These are phyloP conservation scores for Pomatorhinus ruficollis DNA, from an alignment of 2,113 vertebrate genomes.

Conservation along the genomic window DNA sequence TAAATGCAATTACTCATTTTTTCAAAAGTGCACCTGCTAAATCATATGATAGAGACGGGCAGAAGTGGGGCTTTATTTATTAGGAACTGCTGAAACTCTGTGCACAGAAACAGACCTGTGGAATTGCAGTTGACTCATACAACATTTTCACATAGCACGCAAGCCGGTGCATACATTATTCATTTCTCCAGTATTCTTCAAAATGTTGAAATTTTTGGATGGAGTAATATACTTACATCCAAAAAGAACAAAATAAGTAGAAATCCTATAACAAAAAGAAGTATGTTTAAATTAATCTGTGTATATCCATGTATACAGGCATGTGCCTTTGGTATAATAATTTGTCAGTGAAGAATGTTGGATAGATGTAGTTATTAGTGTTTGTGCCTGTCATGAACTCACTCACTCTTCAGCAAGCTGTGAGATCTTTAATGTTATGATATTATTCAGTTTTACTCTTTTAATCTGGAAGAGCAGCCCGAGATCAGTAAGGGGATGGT, in stretches of 20 bases:
- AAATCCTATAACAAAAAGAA: background rate
- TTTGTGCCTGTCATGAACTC: background rate
- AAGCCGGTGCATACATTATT: background rate
- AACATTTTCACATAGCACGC: background rate
- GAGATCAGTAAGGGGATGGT: background rate
- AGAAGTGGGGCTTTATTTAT: background rate
- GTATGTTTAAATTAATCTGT: background rate
- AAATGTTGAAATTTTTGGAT: background rate
- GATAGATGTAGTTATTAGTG: background rate
- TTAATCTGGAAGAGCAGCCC: constrained; percentile 7
- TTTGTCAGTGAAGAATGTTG: background rate
- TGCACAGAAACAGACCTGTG: background rate
- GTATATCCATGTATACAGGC: background rate
- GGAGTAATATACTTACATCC: background rate
- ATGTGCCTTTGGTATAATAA: background rate
- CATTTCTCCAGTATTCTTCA: background rate
- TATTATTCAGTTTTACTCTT: constrained; percentile 49
- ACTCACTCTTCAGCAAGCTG: background rate
- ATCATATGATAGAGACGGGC: background rate
- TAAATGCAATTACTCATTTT: constrained; percentile 39
- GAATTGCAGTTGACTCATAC: background rate
- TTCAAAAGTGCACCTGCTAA: constrained; percentile 1
- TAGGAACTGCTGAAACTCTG: background rate
- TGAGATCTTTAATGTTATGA: background rate
- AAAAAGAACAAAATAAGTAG: background rate